Evolutionary conservation across 2,113 vertebrate species (phyloP).

Genomic region (Zosterops borbonicus): DNA sequence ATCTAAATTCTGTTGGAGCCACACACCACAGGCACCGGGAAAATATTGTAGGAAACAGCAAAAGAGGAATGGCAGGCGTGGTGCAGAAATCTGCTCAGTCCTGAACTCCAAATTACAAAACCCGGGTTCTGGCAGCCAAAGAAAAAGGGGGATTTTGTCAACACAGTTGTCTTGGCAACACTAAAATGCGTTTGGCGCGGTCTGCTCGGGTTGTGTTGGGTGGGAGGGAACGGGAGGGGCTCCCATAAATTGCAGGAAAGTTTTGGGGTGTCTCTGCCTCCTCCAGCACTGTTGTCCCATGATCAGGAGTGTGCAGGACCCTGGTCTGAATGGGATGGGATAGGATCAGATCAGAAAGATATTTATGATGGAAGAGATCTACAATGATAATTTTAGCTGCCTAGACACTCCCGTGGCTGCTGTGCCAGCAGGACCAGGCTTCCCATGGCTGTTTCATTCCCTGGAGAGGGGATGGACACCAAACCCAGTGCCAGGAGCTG

Average conservation of each 20-base stretch:
- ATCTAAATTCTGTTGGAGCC: not conserved
- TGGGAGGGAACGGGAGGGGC: not conserved
- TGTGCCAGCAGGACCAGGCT: not conserved
- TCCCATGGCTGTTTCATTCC: not conserved
- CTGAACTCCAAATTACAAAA: slow-evolving; percentile 32
- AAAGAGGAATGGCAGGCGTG: not conserved
- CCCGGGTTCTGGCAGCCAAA: not conserved
- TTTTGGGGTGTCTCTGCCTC: not conserved
- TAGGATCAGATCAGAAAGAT: not conserved
- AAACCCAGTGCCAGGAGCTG: not conserved
- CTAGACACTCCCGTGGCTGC: not conserved
- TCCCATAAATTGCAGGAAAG: not conserved
- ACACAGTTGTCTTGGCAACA: slow-evolving; percentile 46
- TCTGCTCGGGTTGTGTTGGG: not conserved
- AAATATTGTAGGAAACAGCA: not conserved
- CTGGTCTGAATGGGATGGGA: not conserved
- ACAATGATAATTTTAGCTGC: fast-evolving
- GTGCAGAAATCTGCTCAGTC: slow-evolving; percentile 13
- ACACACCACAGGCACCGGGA: not conserved
- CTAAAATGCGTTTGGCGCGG: not conserved
- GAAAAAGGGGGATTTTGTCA: not conserved
- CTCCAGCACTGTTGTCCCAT: fast-evolving
- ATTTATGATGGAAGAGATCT: not conserved
- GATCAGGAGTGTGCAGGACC: not conserved
- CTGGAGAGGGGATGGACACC: not conserved